phyloP scores from a whole-genome alignment of 2,113 vertebrate genomes.

The Callionymus lyra region DNA sequence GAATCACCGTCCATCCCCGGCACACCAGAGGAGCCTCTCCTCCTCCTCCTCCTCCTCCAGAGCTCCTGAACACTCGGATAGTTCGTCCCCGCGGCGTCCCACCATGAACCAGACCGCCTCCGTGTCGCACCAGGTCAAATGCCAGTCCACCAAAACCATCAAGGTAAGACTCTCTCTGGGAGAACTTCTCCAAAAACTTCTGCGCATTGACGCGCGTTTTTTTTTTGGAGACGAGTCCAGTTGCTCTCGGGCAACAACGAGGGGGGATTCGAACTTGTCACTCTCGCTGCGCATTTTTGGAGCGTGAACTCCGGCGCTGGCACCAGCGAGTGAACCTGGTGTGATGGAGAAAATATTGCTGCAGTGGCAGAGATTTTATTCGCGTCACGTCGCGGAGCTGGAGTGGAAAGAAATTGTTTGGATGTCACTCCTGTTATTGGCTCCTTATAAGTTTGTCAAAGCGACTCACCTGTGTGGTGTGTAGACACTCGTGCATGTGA shows the following conservation, averaged over 20 bases:
- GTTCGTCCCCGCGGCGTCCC: conserved; percentile 37
- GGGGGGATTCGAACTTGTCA: background rate
- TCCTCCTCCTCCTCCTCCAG: background rate
- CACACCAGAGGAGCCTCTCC: conserved; percentile 3
- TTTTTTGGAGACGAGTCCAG: conserved; percentile 13
- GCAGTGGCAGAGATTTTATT: conserved; percentile 52
- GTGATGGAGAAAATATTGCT: conserved; percentile 20
- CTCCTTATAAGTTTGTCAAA: too few species aligned
- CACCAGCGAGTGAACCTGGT: conserved; percentile 6
- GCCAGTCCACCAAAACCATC: conserved; percentile 71
- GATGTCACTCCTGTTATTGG: too few species aligned
- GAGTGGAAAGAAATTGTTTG: conserved; percentile 1
- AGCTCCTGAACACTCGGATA: conserved; percentile 18
- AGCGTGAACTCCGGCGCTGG: background rate
- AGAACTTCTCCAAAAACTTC: conserved; percentile 20
- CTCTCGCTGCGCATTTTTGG: background rate
- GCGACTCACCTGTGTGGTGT: too few species aligned
- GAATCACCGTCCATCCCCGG: conserved; percentile 2
- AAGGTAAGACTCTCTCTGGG: conserved; percentile 65
- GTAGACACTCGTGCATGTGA: too few species aligned
- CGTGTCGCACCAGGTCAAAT: conserved; percentile 81
- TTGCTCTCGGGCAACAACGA: background rate
- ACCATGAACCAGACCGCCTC: conserved; percentile 85
- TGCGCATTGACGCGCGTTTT: conserved; percentile 41
- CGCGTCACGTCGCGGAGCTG: conserved; percentile 38